Percentiles rank a stretch among this genome's conserved stretches.
phyloP scores from a whole-genome alignment of 2,113 vertebrate genomes.

The Ramphastos sulfuratus region DNA sequence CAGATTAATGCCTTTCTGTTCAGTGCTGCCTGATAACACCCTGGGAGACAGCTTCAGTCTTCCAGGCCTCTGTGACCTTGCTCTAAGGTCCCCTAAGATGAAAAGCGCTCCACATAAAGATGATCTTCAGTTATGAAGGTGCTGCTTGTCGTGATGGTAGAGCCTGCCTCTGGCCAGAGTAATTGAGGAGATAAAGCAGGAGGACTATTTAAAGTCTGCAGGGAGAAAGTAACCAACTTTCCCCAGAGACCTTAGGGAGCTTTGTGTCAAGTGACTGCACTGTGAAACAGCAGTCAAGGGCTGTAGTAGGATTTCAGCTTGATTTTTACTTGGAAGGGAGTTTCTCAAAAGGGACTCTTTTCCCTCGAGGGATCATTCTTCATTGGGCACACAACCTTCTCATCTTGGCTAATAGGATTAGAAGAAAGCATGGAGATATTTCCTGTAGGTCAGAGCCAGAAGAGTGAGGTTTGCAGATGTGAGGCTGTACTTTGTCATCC shows the following conservation, averaged over 20 bases:
- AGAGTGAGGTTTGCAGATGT: background rate
- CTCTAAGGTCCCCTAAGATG: background rate
- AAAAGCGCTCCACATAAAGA: background rate
- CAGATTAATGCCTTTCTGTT: background rate
- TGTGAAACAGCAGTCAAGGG: background rate
- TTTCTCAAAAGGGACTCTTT: background rate
- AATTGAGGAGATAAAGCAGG: background rate
- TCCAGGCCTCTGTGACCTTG: background rate
- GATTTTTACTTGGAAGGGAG: background rate
- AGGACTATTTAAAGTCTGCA: background rate
- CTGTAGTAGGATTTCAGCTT: background rate
- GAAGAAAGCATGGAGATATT: background rate
- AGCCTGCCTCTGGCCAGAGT: background rate
- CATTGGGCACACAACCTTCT: background rate
- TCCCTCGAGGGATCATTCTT: background rate
- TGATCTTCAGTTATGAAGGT: background rate
- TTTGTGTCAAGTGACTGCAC: background rate
- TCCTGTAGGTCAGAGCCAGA: background rate
- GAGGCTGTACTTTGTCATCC: background rate
- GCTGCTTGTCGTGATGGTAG: background rate
- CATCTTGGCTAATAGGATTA: background rate
- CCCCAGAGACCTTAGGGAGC: background rate
- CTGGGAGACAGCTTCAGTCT: background rate
- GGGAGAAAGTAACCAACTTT: background rate
- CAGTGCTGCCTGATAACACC: background rate